Base-by-base conservation (phyloP, 2,113 vertebrate genomes). In the Galemys pyrenaicus region DNA sequence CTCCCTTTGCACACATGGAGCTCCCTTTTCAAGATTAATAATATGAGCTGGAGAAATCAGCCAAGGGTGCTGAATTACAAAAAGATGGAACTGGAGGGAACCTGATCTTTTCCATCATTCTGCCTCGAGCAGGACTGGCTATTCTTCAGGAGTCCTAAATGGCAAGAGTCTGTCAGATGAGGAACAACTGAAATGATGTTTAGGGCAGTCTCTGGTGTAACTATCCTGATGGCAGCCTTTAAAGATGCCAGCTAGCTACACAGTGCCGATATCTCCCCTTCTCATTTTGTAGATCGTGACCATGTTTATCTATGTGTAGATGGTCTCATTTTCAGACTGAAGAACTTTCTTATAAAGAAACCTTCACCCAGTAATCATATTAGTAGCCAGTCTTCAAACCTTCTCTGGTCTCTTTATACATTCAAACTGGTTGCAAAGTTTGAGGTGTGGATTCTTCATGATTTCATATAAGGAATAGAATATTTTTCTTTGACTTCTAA, bases 1-100 rank as follows among this genome's bases (percentile, higher is more conserved):
- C 94, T 97, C 78, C 46, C 32, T 60, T 92, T 91, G 71, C 74
- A 95, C 95, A 94, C 65, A 89, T 62, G 77, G 90, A 88, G 41
- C 65, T 75, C 71, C 83, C 39, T 87, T 91, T 92, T 92, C 87
- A 87, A 96, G 87, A 92, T 96, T 94, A 96, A 79, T 95, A 89
- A 74, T 79, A 70, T 49, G 19, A 93, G 62, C 68, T 80, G 35
- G 64, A 85, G 56, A 94, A 94, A 92, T 88, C 46, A 89, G 56
- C 71, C 85, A 73, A 94, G 37, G 73, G 58, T 89, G 73, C 60
- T 93, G 73, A 96, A 75, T 94, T 92, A 87, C 73, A 95, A 70
- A 82, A 94, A 75, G 74, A 54, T 82, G 56, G 60, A 87, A 79
- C 85, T 37, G 35, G 60, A 92, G 54, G 65, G 64, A 49, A 46